Conservation (phyloP, 2,888 invertebrate genomes). For the Calephelis perditalis region DNA sequence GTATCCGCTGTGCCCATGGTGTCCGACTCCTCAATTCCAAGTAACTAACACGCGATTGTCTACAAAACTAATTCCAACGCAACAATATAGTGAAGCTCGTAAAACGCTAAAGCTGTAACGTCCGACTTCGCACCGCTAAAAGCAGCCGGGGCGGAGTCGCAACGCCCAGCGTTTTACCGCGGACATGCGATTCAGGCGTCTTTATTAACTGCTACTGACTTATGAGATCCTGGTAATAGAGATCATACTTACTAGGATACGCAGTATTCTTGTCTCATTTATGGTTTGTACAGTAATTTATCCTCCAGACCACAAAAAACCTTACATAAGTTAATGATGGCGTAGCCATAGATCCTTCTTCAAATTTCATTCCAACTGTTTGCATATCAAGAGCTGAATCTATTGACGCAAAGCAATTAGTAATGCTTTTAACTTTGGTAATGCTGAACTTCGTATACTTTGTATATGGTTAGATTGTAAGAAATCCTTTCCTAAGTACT, state of each 20-base stretch:
- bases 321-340: too few relatives aligned
- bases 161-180: slow-evolving; percentile 61
- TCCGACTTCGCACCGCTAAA: slow-evolving; percentile 47
- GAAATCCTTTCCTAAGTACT: too few relatives aligned
- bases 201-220: slow-evolving; percentile 57
- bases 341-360: too few relatives aligned
- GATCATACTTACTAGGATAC: slow-evolving; percentile 33
- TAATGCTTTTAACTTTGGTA: too few relatives aligned
- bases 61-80: slow-evolving; percentile 48
- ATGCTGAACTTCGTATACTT: not conserved
- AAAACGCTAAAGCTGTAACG: slow-evolving; percentile 56
- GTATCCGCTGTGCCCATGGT: not conserved
- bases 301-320: too few relatives aligned
- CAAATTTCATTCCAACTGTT: too few relatives aligned
- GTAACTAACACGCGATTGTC: slow-evolving; percentile 35
- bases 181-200: slow-evolving; percentile 53
- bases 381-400: too few relatives aligned
- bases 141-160: slow-evolving; percentile 57
- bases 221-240: slow-evolving; percentile 41
- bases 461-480: not conserved
- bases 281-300: too few relatives aligned
- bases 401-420: too few relatives aligned
- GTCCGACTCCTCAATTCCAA: slow-evolving; percentile 23
- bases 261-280: not conserved
- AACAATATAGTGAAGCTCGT: slow-evolving; percentile 55